Percentiles rank a stretch among this genome's conserved stretches.
These are phyloP conservation scores for Melanargia galathea DNA, from an alignment of 2,888 invertebrate species.

Conservation along the genomic window DNA sequence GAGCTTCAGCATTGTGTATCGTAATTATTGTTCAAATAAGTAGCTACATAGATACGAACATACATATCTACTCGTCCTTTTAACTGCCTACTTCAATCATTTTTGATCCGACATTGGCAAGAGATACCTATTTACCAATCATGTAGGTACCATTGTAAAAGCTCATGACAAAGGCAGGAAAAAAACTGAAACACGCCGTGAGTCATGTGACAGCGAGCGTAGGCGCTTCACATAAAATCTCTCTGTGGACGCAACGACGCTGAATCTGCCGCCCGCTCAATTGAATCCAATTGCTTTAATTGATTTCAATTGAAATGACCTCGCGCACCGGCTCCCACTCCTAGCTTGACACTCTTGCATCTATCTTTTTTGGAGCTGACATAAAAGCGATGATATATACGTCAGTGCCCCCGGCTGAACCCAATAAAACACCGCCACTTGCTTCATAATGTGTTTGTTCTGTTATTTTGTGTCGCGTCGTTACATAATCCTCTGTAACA, in stretches of 20 bases:
- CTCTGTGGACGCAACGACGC: constrained; percentile 73
- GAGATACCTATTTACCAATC: not conserved
- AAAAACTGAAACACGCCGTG: constrained; percentile 49
- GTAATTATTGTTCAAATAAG: not conserved
- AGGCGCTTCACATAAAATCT: constrained; percentile 80
- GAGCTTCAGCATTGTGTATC: not conserved
- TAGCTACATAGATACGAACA: no score
- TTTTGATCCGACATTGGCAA: not conserved
- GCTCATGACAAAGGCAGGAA: constrained; percentile 17
- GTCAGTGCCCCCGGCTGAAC: constrained; percentile 62
- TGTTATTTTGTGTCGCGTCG: constrained; percentile 5
- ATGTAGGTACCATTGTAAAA: constrained; percentile 1
- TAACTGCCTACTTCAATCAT: not conserved
- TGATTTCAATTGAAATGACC: constrained; percentile 81
- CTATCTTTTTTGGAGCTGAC: constrained; percentile 80
- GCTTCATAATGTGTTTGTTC: constrained; percentile 22
- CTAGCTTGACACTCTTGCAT: constrained; percentile 80
- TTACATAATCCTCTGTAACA: constrained; percentile 30
- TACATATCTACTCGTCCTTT: not conserved
- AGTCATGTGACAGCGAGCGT: constrained; percentile 73
- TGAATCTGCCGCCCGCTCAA: constrained; percentile 80
- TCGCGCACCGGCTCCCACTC: constrained; percentile 77
- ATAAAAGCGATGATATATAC: constrained; percentile 74
- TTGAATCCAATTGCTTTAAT: constrained; percentile 81
- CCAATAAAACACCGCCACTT: constrained; percentile 41